Conservation (phyloP, 2,113 vertebrate genomes). For the Progne subis region DNA sequence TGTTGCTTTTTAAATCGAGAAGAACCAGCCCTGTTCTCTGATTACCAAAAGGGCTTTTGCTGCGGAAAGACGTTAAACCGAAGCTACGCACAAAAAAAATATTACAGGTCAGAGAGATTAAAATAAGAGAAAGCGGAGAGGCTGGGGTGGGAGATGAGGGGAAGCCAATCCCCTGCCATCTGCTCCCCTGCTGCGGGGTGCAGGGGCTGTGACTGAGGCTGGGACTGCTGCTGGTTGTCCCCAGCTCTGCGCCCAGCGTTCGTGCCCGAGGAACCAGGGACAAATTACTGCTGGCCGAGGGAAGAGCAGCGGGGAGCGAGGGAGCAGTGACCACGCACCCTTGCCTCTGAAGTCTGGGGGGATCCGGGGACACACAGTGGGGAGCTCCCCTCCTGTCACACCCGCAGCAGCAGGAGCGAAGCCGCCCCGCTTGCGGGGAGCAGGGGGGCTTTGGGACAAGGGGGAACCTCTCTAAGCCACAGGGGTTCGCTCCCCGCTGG, state of each 20-base stretch:
- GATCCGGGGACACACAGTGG: not conserved
- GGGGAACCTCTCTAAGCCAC: not conserved
- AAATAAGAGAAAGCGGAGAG: not conserved
- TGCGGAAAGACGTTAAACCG: constrained; percentile 55
- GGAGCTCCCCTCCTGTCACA: not conserved
- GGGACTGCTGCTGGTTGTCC: not conserved
- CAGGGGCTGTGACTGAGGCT: not conserved
- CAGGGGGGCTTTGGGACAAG: not conserved
- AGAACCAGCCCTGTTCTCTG: constrained; percentile 46
- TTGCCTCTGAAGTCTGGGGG: no score
- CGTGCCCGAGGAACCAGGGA: not conserved
- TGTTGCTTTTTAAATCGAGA: not conserved
- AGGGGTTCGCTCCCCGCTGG: accelerated
- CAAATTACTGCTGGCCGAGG: not conserved
- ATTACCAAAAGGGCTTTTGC: constrained; percentile 27
- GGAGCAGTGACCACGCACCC: not conserved
- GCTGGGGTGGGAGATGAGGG: not conserved
- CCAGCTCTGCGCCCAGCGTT: not conserved
- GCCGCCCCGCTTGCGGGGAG: not conserved
- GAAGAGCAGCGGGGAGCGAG: constrained; percentile 29
- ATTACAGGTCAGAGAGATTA: not conserved
- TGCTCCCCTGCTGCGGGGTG: not conserved
- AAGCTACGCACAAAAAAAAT: constrained; percentile 15
- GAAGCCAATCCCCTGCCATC: not conserved
- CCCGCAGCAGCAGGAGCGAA: not conserved